Conservation (phyloP, 2,888 invertebrate genomes). For the Diarsia mendica region DNA sequence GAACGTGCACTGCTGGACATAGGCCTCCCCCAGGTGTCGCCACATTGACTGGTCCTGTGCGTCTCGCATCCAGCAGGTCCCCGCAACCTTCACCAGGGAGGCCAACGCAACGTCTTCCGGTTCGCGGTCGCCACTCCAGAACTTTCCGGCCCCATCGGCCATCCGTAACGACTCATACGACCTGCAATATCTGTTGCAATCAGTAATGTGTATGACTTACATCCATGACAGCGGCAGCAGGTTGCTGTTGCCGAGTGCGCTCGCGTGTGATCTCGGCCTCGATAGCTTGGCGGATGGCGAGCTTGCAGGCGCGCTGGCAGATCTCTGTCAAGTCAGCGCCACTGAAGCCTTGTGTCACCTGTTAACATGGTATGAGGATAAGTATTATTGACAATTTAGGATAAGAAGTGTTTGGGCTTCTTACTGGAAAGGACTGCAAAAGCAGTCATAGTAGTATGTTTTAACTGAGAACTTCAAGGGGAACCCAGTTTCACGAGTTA, state of each 20-base stretch:
- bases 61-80: too few relatives aligned
- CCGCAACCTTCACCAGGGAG: too few relatives aligned
- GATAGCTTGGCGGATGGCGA: slow-evolving; percentile 99
- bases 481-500: too few relatives aligned
- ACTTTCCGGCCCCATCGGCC: too few relatives aligned
- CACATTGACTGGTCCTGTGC: too few relatives aligned
- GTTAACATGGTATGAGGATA: slow-evolving; percentile 12
- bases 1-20: too few relatives aligned
- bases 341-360: slow-evolving; percentile 97
- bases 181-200: not conserved
- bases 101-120: too few relatives aligned
- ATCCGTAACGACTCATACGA: not conserved
- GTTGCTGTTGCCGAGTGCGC: slow-evolving; percentile 95
- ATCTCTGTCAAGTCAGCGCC: slow-evolving; percentile 99
- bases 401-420: too few relatives aligned
- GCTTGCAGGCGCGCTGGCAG: slow-evolving; percentile 99
- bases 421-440: not conserved
- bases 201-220: slow-evolving; percentile 88
- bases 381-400: not conserved
- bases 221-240: slow-evolving; percentile 94
- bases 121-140: too few relatives aligned
- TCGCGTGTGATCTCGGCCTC: slow-evolving; percentile 98
- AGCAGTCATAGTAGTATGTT: not conserved
- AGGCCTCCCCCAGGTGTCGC: too few relatives aligned
- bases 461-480: too few relatives aligned